Conservation (phyloP, 2,113 vertebrate genomes). For the Cebidichthys violaceus region DNA sequence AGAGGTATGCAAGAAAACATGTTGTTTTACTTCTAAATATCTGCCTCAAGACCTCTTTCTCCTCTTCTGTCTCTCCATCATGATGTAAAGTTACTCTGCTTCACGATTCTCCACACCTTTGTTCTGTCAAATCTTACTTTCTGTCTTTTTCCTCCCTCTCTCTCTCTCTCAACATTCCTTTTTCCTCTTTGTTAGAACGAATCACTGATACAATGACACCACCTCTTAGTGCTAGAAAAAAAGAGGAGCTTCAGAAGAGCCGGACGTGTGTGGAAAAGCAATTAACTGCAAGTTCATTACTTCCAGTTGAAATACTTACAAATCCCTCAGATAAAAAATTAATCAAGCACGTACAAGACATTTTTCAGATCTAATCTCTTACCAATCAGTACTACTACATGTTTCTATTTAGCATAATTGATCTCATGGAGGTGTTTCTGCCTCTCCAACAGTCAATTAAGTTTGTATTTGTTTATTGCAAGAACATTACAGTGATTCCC, state of each 20-base stretch:
- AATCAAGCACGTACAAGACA: slow-evolving; percentile 35
- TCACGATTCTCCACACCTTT: background rate
- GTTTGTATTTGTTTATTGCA: background rate
- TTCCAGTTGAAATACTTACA: slow-evolving; percentile 49
- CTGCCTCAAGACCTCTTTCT: background rate
- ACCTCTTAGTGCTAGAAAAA: slow-evolving; percentile 12
- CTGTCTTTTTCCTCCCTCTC: background rate
- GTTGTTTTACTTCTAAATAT: background rate
- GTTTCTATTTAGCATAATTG: slow-evolving; percentile 59
- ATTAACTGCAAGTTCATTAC: slow-evolving; percentile 51
- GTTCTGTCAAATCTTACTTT: background rate
- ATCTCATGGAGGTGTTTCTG: slow-evolving; percentile 47
- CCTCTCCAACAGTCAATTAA: slow-evolving; percentile 21
- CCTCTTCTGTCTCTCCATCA: background rate
- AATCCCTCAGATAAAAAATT: slow-evolving; percentile 57
- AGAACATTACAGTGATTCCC: background rate
- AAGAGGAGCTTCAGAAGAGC: slow-evolving; percentile 21
- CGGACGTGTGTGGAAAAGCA: slow-evolving; percentile 44
- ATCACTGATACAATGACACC: slow-evolving; percentile 33
- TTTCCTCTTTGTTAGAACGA: slow-evolving; percentile 25
- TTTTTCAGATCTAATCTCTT: slow-evolving; percentile 58
- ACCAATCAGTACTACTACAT: slow-evolving; percentile 39
- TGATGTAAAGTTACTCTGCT: background rate
- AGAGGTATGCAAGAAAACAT: background rate
- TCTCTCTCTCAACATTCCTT: background rate